Base-by-base conservation (phyloP, 2,888 invertebrate species). In the Hesperia comma region DNA sequence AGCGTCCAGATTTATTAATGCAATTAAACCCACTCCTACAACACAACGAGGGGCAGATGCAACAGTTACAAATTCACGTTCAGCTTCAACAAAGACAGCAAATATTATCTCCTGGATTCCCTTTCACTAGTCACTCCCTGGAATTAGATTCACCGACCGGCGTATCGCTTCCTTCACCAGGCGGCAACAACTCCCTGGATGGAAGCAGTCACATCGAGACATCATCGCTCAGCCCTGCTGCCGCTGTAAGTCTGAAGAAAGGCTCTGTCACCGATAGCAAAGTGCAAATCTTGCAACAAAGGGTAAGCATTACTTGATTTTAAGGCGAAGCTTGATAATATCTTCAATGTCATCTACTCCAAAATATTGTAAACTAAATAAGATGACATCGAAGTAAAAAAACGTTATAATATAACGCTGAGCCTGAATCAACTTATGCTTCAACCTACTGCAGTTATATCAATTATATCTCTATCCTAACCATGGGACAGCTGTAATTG, bases 101-200 rank as follows among this genome's bases (percentile, higher is more conserved):
- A 74, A 93, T 94, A 70, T 75, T 94, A 75, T 93, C 94, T 79
- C 92, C 95, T 69, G 91, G 94, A 57, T 93, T 94, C 70, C 94
- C 94, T 69, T 95, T 95, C 85, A 90, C 94, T 81, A 95, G 94
- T 79, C 95, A 95, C 82, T 94, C 94, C 21, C 82, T 96, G 78
- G 96, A 96, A 77, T 95, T 96, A 43, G 96, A 95, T 72, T 96
- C 96, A 63, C 95, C 96, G 51, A 94, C 95, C n/a, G 92, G 88
- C 53, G 95, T 97, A 78, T 97, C 97, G 54, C 88, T 97, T 71
- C 97, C 97, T 0, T 97, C 97, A 54, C 97, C 97, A 0, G 96
- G 95, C 67, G 95, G 95, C 37, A 95, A 95, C 71, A 95, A 95
- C 79, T 96, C 96, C 0, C 85, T 96, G 77, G 96, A 96, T 75